Percentiles rank a stretch among this genome's conserved stretches.
These are phyloP conservation scores for Petrocephalus sullivani DNA, from an alignment of 2,797 vertebrate species.

Conservation along the genomic window DNA sequence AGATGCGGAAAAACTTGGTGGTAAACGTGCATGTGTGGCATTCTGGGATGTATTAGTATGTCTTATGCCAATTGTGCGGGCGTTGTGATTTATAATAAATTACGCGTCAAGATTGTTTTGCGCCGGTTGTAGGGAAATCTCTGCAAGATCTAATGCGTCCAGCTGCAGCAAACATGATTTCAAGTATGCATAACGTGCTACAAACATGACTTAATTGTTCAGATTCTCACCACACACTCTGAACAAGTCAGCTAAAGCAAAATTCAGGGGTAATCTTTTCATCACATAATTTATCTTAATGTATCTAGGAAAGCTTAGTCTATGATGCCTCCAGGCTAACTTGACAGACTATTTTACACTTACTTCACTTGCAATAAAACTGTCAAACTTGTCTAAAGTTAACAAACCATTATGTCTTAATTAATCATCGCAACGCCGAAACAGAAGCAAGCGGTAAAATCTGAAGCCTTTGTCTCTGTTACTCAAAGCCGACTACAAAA, in stretches of 20 bases:
- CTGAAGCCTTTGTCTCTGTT: constrained; percentile 50
- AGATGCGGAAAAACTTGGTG: neutral
- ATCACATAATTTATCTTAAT: constrained; percentile 43
- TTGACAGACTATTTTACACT: constrained; percentile 38
- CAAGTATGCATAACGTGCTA: neutral
- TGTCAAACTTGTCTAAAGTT: constrained; percentile 28
- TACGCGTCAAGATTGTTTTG: neutral
- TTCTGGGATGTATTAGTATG: neutral
- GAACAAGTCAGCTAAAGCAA: constrained; percentile 24
- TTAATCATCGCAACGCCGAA: constrained; percentile 35
- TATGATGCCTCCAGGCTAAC: constrained; percentile 39
- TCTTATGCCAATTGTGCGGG: neutral
- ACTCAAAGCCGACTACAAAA: constrained; percentile 70
- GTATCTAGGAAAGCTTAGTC: constrained; percentile 14
- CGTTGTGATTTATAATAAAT: neutral
- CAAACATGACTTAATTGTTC: neutral
- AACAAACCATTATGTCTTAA: constrained; percentile 41
- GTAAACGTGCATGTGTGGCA: neutral
- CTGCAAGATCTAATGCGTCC: neutral
- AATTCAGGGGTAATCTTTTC: constrained; percentile 40
- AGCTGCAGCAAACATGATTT: neutral
- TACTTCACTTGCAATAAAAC: constrained; percentile 43
- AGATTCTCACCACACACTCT: neutral
- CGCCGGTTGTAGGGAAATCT: neutral
- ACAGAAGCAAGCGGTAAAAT: constrained; percentile 39